Evolutionary conservation across 2,797 vertebrate species (phyloP), one percentile per base, ranked within the genome.

Genomic region (Novumbra hubbsi): DNA sequence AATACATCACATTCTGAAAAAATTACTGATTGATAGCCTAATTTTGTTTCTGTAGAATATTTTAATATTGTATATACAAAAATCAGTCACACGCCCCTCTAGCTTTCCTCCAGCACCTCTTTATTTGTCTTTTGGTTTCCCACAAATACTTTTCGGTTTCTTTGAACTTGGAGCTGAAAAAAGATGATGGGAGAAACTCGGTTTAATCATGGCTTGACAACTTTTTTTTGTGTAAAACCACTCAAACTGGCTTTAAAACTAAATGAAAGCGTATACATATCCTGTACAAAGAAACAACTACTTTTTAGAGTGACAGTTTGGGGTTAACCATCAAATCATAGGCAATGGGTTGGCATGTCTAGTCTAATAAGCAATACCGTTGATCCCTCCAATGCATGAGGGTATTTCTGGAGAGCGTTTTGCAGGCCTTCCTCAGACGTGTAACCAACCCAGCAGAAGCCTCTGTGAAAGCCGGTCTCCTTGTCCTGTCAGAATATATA

Each of bases 401-500:
- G 79, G 3, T 97, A 93, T 77, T 96, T 95, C 81, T 96, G 94
- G 34, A 99, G 82, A 0, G 85, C 92, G 9, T 94, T 97, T 81
- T 89, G 91, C 74, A 94, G 81, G 5, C 92, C 94, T 72, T 95
- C 88, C 72, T 94, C 90, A 50, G 90, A 76, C 0, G 83, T 68
- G 87, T 95, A 98, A 0, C 89, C 82, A 70, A 99, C 9, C 96
- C 96, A 97, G 82, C 94, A 92, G 21, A 91, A 92, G 4, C 96
- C 95, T 87, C 0, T 90, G 80, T 98, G 96, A 90, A 99, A 99
- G 28, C 97, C 97, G 0, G 95, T 97, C 1, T 94, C 88, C 92
- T 73, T 93, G 82, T 98, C 88, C 97, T 99, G 88, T 64, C 72
- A 77, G 12, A 73, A 78, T 34, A 76, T 6, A 64, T 14, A 77